A percentile compares a stretch with the other conserved stretches of the same genome.
Evolutionary conservation across 1,140 invertebrate genomes (phyloP).

Genomic region (Manduca sexta): DNA sequence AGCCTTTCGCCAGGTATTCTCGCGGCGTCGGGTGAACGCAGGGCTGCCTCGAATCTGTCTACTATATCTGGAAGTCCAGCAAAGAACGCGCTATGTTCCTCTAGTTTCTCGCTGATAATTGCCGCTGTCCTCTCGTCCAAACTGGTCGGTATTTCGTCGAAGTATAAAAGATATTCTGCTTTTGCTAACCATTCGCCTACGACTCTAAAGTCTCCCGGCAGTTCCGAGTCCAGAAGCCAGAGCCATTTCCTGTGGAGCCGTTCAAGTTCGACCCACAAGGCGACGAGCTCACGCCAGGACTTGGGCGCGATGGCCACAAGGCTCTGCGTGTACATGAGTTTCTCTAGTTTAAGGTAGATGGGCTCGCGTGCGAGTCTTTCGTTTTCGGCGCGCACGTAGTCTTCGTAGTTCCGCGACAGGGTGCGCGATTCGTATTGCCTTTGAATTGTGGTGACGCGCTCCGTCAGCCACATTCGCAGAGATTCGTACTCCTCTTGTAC

Average conservation of each 20-base stretch:
- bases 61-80: slow-evolving; percentile 84
- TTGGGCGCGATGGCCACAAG: slow-evolving; percentile 85
- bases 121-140: slow-evolving; percentile 91
- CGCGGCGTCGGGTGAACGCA: slow-evolving; percentile 75
- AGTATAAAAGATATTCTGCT: slow-evolving; percentile 88
- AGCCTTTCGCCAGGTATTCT: slow-evolving; percentile 85
- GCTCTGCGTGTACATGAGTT: slow-evolving; percentile 84
- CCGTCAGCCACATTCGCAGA: slow-evolving; percentile 85
- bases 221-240: slow-evolving; percentile 86
- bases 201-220: slow-evolving; percentile 88
- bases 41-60: slow-evolving; percentile 82
- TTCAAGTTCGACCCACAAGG: slow-evolving; percentile 84
- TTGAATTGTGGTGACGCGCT: slow-evolving; percentile 82
- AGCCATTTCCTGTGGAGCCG: slow-evolving; percentile 87
- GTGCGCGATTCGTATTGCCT: slow-evolving; percentile 79
- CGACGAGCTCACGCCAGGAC: slow-evolving; percentile 85
- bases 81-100: slow-evolving; percentile 93
- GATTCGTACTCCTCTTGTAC: slow-evolving; percentile 87
- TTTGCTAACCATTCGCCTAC: slow-evolving; percentile 92
- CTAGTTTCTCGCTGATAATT: slow-evolving; percentile 89
- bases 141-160: slow-evolving; percentile 85
- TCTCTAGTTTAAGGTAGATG: slow-evolving; percentile 82
- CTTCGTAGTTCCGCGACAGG: slow-evolving; percentile 78
- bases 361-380: slow-evolving; percentile 81
- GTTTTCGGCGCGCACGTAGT: slow-evolving; percentile 80